A percentile compares a stretch with the other conserved stretches of the same genome.
These are phyloP conservation scores for Amphipoea oculea DNA, from an alignment of 2,888 invertebrate genomes.

Conservation along the genomic window DNA sequence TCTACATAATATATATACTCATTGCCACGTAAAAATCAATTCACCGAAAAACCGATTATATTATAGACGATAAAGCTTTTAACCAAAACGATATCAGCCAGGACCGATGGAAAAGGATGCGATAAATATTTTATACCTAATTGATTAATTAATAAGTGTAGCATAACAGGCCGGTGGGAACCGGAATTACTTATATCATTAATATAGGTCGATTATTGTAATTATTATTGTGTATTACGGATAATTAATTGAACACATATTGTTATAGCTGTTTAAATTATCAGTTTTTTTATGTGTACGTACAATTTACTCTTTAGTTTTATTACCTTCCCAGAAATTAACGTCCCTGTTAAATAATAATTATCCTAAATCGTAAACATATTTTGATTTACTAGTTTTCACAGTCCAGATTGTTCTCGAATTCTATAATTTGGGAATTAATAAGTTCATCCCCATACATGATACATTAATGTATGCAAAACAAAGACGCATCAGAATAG, in stretches of 20 bases:
- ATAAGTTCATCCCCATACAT: no score
- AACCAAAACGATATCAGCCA: slow-evolving; percentile 21
- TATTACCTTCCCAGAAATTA: not conserved
- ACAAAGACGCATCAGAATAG: no score
- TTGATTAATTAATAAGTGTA: slow-evolving; percentile 47
- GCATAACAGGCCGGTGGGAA: slow-evolving; percentile 1
- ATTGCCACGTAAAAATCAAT: slow-evolving; percentile 14
- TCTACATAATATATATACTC: not conserved
- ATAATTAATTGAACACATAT: not conserved
- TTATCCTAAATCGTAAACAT: not conserved
- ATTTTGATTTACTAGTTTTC: no score
- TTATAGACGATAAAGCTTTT: slow-evolving; percentile 30
- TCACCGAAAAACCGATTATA: slow-evolving; percentile 34
- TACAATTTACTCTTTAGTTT: not conserved
- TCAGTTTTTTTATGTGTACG: not conserved
- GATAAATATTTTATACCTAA: slow-evolving; percentile 40
- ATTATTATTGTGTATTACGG: slow-evolving; percentile 2
- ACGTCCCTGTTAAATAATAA: no score
- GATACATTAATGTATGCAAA: no score
- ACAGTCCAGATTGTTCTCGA: no score
- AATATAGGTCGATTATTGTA: slow-evolving; percentile 23
- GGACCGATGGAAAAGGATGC: slow-evolving; percentile 31
- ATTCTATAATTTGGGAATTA: no score
- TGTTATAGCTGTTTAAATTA: not conserved
- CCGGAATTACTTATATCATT: slow-evolving; percentile 7